Percentiles rank a stretch among this genome's conserved stretches.
Conservation (phyloP, 1,140 invertebrate species). For the Drosophila sulfurigaster region DNA sequence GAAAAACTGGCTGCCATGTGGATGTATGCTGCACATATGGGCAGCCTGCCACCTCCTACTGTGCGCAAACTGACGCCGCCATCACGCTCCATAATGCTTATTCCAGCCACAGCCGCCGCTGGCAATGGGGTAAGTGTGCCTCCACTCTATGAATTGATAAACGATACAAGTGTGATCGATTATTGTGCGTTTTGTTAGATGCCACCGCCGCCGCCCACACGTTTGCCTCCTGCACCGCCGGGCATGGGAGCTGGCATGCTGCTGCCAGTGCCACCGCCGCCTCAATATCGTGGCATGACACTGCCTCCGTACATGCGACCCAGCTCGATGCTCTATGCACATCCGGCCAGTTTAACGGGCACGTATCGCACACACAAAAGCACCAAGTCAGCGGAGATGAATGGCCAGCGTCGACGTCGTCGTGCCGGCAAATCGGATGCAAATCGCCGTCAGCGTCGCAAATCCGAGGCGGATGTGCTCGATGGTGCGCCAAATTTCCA, state of each 20-base stretch:
- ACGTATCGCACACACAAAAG: slow-evolving; percentile 79
- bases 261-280: slow-evolving; percentile 51
- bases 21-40: slow-evolving; percentile 81
- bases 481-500: slow-evolving; percentile 75
- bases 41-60: slow-evolving; percentile 54
- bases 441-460: slow-evolving; percentile 78
- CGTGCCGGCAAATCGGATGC: slow-evolving; percentile 68
- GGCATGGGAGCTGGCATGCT: slow-evolving; percentile 40
- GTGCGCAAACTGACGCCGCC: slow-evolving; percentile 64
- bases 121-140: slow-evolving; percentile 61
- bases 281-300: slow-evolving; percentile 70
- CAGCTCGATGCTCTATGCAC: slow-evolving; percentile 64
- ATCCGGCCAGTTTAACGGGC: slow-evolving; percentile 61
- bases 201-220: slow-evolving; percentile 59
- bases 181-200: slow-evolving; percentile 34
- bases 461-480: slow-evolving; percentile 77
- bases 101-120: slow-evolving; percentile 62
- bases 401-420: slow-evolving; percentile 67
- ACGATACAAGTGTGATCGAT: background rate
- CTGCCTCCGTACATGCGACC: slow-evolving; percentile 67
- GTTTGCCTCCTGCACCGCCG: slow-evolving; percentile 60
- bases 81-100: slow-evolving; percentile 72
- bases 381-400: slow-evolving; percentile 71
- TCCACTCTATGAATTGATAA: background rate
- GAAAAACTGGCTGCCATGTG: slow-evolving; percentile 80